phyloP scores from a whole-genome alignment of 2,797 vertebrate species.

The Scleropages formosus region DNA sequence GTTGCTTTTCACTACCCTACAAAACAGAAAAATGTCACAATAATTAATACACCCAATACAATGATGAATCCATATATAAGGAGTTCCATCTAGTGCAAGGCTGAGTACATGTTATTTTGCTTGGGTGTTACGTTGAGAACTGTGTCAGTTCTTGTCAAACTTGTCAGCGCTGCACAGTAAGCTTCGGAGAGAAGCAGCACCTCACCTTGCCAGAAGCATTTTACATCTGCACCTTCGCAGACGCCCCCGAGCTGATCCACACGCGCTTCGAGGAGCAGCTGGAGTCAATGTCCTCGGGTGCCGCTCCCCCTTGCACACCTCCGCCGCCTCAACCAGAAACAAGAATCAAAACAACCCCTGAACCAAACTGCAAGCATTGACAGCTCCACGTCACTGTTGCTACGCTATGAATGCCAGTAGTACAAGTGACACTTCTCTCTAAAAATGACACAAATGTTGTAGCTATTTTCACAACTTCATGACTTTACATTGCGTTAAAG shows the following conservation, averaged over 20 bases:
- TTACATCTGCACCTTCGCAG: constrained; percentile 11
- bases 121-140: constrained; percentile 9
- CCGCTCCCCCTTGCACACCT: not conserved
- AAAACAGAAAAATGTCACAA: no score
- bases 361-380: not conserved
- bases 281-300: not conserved
- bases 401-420: not conserved
- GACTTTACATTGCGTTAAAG: no score
- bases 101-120: no score
- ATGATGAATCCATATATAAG: no score
- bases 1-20: no score
- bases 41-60: no score
- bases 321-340: not conserved
- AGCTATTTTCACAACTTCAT: no score
- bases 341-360: not conserved
- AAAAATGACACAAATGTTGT: no score
- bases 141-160: not conserved
- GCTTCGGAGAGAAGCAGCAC: not conserved
- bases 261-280: not conserved
- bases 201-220: not conserved
- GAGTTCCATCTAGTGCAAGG: no score
- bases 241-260: not conserved
- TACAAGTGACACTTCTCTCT: no score
- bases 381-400: no score
- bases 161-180: constrained; percentile 10